Evolutionary conservation across 2,888 invertebrate species (phyloP).

Genomic region (Drosophila suboccidentalis): DNA sequence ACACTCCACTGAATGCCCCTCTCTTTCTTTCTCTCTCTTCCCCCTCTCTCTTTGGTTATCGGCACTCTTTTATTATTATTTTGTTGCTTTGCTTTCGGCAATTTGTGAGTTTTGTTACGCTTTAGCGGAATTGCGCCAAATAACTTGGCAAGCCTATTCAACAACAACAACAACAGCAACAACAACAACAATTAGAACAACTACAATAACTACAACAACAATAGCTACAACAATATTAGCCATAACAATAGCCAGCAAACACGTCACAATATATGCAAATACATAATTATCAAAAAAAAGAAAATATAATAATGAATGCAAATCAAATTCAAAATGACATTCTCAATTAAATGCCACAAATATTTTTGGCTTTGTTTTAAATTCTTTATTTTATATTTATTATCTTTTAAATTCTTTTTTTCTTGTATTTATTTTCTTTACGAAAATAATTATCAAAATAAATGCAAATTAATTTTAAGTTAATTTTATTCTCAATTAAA

Average conservation of each 20-base stretch:
- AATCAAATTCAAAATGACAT: conserved; percentile 37
- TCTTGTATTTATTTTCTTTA: too few species aligned
- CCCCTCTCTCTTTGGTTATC: too few species aligned
- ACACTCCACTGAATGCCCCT: conserved; percentile 6
- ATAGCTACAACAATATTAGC: conserved; percentile 7
- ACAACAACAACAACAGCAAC: conserved; percentile 27
- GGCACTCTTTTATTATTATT: too few species aligned
- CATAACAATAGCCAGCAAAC: conserved; percentile 29
- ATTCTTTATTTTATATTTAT: neutral
- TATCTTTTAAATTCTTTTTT: neutral
- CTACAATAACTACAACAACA: conserved; percentile 1
- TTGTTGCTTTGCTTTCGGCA: conserved; percentile 12
- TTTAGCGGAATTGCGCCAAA: conserved; percentile 79
- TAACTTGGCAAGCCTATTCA: conserved; percentile 70
- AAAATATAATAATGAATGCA: conserved; percentile 13
- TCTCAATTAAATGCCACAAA: conserved; percentile 15
- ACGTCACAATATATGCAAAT: conserved; percentile 41
- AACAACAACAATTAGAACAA: conserved; percentile 6
- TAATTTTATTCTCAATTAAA: too few species aligned
- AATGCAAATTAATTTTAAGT: too few species aligned
- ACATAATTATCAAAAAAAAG: conserved; percentile 35
- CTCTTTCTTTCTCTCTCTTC: neutral
- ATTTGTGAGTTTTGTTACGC: conserved; percentile 69
- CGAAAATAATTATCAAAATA: too few species aligned
- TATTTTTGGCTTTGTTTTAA: too few species aligned